Evolutionary conservation across 2,888 invertebrate genomes (phyloP), one percentile per base, ranked within the genome.

Genomic region (Hypercompe scribonia): DNA sequence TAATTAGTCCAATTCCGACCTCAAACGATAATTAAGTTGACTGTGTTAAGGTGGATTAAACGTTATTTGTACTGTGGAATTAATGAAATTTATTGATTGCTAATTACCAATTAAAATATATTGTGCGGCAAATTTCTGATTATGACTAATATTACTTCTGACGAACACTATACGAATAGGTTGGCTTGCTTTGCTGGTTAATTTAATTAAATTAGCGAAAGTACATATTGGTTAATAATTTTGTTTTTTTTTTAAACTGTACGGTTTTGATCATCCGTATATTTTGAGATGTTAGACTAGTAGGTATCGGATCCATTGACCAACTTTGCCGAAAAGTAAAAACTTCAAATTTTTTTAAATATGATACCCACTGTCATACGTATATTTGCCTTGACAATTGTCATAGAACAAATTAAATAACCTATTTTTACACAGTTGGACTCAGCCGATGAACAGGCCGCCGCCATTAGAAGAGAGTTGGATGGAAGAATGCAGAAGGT

Each of bases 391-490:
- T 50, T 50, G 21, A 50, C 7, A 21, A 50, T 50, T 50, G 21
- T 21, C 8, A 7, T 31, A 58, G 28, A 58, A 28, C 15, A 11
- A 65, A 39, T 10, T 36, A 65, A 18, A 15, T 34, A 36, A 68
- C 18, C 18, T 24, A 28, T 65, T 76, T 2, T 54, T 72, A 82
- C 85, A 36, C 92, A 99, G 99, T 96, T 99, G 96, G 99, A 99
- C 95, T 99, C 99, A 88, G 99, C 99, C 74, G 99, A 99, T 94
- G 99, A 99, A 94, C 99, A 99, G 96, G 99, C 99, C 79, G 99
- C 99, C 66, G 99, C 99, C 72, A 99, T 99, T 86, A 97, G 99
- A 94, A 97, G 99, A 95, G 99, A 99, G 96, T 96, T 99, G 84
- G 99, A 99, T 94, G 99, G 99, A 81, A 97, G 99, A 93, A 98